Evolutionary conservation across 2,888 invertebrate genomes (phyloP), one percentile per base, ranked within the genome.

Genomic region (Noctua comes): DNA sequence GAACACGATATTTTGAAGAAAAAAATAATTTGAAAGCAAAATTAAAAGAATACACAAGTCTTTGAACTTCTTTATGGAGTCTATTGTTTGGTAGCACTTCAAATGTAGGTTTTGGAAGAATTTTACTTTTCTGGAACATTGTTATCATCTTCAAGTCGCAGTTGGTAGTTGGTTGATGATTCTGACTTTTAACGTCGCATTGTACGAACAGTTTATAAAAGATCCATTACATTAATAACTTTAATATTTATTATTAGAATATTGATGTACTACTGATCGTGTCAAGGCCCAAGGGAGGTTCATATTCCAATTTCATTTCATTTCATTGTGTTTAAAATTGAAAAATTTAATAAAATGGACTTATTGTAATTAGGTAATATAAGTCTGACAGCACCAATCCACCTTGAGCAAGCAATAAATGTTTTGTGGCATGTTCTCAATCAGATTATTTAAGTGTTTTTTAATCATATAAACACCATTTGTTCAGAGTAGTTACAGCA

Each of bases 1-100:
- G 57, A 18, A 77, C 3, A 18, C 8, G 36, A 48, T 79, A 77
- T 79, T 79, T 79, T 48, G 57, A 68, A 18, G 54, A 54, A 21
- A 40, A 13, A 57, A 77, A 31, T 27, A 78, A 8, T 16, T 78
- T 54, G 1, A 59, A 36, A 10, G 18, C 36, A 48, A 57, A 79
- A 24, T 76, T 77, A 24, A 64, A 31, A 40, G 76, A 77, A 51
- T 27, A 51, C 1, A n/a, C 77, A 21, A 77, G 40, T 51, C 62
- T 62, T 18, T 77, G 48, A 18, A 76, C 59, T 18, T 76, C 48
- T 18, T 16, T 76, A 13, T 48, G 40, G 7, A 76, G 48, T 16
- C 48, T 36, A 10, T 73, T 73, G 36, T 73, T 73, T 27, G 27
- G 48, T 27, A 73, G 21, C 36, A 48, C 27, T 48, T 48, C 46